These are phyloP conservation scores for Darevskia nairensis DNA, from an alignment of 2,797 vertebrate genomes.

Conservation along the genomic window DNA sequence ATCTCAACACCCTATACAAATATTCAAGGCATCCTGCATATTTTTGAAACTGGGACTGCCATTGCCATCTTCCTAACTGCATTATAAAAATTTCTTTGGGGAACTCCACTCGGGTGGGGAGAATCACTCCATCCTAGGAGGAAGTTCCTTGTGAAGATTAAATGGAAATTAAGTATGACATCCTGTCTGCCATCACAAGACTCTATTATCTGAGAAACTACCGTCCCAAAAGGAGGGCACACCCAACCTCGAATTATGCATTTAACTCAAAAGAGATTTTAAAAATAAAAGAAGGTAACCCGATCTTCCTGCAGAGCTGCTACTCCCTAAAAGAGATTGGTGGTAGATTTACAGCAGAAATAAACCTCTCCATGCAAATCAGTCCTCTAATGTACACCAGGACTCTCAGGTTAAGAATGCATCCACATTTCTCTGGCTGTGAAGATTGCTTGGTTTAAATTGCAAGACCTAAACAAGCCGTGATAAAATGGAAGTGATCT, in stretches of 20 bases:
- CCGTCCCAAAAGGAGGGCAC: constrained; percentile 1
- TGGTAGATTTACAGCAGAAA: accelerated
- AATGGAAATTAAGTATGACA: constrained; percentile 45
- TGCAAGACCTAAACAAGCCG: background rate
- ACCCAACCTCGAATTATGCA: background rate
- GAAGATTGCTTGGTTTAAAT: constrained; percentile 8
- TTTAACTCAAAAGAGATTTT: background rate
- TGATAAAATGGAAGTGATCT: background rate
- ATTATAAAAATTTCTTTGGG: constrained; percentile 30
- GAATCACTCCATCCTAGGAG: background rate
- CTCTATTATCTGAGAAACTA: background rate
- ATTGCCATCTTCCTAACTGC: background rate
- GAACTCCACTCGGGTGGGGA: background rate
- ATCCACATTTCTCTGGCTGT: constrained; percentile 11
- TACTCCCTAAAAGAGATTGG: constrained; percentile 4
- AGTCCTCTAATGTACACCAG: background rate
- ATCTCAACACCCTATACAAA: constrained; percentile 26
- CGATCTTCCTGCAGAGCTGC: accelerated
- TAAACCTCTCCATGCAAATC: background rate
- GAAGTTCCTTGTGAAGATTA: constrained; percentile 34
- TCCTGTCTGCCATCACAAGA: accelerated
- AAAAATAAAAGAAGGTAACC: background rate
- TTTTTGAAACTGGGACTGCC: constrained; percentile 23
- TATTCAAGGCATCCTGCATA: background rate
- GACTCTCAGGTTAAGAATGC: background rate